phyloP scores from a whole-genome alignment of 1,140 invertebrate species.

The Heliconius hewitsoni region DNA sequence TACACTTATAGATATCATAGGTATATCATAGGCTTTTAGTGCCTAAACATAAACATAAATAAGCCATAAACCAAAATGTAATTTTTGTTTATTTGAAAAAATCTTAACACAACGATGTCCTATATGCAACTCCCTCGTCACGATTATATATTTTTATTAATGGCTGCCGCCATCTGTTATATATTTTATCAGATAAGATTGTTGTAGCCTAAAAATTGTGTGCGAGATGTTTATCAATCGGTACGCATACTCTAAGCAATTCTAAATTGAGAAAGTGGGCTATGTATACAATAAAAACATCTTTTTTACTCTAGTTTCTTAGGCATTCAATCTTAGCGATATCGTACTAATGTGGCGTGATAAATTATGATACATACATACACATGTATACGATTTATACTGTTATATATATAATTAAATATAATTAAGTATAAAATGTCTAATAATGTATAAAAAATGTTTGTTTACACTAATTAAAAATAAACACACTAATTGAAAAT shows the following conservation, averaged over 20 bases:
- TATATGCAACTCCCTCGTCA: background rate
- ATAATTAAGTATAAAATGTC: no score
- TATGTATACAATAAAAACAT: conserved; percentile 41
- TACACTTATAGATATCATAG: no score
- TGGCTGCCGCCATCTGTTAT: background rate
- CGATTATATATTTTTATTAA: background rate
- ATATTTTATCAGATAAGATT: conserved; percentile 36
- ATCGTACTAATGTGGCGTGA: background rate
- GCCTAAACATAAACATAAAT: no score
- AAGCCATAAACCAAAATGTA: no score
- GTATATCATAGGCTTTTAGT: no score
- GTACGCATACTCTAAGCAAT: conserved; percentile 37
- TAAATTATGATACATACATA: background rate
- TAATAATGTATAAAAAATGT: no score
- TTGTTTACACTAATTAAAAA: no score
- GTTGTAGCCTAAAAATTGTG: conserved; percentile 35
- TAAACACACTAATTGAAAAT: no score
- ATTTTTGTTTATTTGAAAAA: no score
- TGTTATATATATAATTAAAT: background rate
- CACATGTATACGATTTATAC: background rate
- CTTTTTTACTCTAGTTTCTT: conserved; percentile 34
- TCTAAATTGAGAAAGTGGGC: conserved; percentile 45
- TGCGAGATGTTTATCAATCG: conserved; percentile 40
- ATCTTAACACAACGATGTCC: no score
- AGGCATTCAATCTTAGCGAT: conserved; percentile 10